phyloP scores from a whole-genome alignment of 2,888 invertebrate species.

The Megalurothrips usitatus region DNA sequence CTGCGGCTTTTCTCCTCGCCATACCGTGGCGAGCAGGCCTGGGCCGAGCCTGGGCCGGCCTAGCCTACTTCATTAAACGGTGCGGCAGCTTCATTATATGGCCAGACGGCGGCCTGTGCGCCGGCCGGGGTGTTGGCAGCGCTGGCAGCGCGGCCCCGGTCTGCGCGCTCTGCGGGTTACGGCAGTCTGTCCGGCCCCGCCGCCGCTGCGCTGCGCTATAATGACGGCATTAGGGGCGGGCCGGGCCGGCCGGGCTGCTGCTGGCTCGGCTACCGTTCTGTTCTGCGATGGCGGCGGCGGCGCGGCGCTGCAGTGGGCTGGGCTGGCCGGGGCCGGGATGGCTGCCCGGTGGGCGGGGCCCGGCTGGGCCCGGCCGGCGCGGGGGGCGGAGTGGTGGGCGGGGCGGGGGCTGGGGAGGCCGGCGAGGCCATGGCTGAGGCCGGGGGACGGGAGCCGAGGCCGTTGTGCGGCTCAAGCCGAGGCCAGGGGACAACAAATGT shows the following conservation, averaged over 20 bases:
- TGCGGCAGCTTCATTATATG: background rate
- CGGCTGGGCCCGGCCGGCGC: background rate
- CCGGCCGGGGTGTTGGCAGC: no score
- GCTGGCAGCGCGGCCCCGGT: no score
- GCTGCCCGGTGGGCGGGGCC: background rate
- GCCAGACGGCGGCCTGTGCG: no score
- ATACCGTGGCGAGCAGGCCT: no score
- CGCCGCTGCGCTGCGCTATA: background rate
- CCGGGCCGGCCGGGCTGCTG: background rate
- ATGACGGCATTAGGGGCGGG: conserved; percentile 10
- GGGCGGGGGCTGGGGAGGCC: background rate
- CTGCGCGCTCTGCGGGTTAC: no score
- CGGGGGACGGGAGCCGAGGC: background rate
- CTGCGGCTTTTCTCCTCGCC: no score
- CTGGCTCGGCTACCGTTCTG: background rate
- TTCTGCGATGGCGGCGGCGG: background rate
- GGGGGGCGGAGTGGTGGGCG: background rate
- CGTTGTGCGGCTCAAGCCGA: background rate
- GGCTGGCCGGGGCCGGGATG: no score
- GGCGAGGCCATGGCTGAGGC: background rate
- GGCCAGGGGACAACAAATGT: background rate
- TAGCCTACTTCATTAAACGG: conserved; percentile 4
- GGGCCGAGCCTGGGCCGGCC: no score
- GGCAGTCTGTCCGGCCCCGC: background rate
- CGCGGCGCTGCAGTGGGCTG: no score